Percentiles rank a stretch among this genome's conserved stretches.
phyloP scores from a whole-genome alignment of 2,888 invertebrate genomes.

The Cerceris ruficornis region DNA sequence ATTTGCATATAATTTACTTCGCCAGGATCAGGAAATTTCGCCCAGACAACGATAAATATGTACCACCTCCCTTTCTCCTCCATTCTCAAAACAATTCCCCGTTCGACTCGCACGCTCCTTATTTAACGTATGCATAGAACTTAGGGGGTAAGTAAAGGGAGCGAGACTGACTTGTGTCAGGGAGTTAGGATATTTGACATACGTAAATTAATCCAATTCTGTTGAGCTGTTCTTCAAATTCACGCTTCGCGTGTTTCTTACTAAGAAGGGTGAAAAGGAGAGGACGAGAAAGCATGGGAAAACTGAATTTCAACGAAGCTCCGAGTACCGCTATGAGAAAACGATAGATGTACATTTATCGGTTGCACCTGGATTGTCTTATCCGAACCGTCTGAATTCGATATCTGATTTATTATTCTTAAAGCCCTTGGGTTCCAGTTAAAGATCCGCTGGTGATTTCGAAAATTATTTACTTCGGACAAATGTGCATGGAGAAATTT shows the following conservation, averaged over 20 bases:
- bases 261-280: background rate
- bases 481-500: no score
- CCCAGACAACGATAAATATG: background rate
- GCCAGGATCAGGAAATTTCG: background rate
- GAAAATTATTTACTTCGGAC: no score
- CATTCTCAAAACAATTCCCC: background rate
- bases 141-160: background rate
- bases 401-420: background rate
- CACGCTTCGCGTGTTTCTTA: background rate
- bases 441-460: no score
- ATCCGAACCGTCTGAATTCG: background rate
- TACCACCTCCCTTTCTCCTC: background rate
- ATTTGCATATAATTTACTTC: background rate
- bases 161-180: background rate
- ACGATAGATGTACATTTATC: background rate
- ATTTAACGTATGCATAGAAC: background rate
- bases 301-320: background rate
- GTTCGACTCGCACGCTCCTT: background rate
- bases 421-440: no score
- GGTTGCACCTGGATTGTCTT: background rate
- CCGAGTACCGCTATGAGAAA: background rate
- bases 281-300: background rate
- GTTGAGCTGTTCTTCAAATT: background rate
- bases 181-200: slow-evolving; percentile 3
- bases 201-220: slow-evolving; percentile 1